Evolutionary conservation across 2,113 vertebrate species (phyloP).

Genomic region (Elgaria multicarinata): DNA sequence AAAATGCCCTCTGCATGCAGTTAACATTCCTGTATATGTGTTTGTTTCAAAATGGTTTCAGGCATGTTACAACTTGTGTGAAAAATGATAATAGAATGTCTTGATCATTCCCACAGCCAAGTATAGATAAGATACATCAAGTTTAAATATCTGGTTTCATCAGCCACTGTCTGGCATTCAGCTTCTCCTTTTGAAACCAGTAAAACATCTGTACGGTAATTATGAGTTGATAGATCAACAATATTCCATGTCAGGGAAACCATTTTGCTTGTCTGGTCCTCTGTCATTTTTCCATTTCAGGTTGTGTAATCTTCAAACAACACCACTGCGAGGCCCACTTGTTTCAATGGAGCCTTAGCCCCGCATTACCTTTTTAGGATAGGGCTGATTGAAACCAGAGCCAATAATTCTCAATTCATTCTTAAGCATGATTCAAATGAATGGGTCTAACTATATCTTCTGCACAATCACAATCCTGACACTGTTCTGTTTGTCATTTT

Average conservation of each 20-base stretch:
- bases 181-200: conserved; percentile 16
- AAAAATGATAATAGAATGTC: conserved; percentile 44
- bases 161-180: not conserved
- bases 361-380: not conserved
- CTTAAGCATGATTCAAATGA: not conserved
- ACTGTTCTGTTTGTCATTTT: not conserved
- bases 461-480: not conserved
- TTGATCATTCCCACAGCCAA: conserved; percentile 65
- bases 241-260: not conserved
- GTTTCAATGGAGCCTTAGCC: not conserved
- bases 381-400: conserved; percentile 1
- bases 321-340: not conserved
- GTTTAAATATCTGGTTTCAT: conserved; percentile 9
- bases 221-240: not conserved
- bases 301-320: not conserved
- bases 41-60: not conserved
- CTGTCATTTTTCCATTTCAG: not conserved
- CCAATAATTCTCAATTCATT: not conserved
- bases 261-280: not conserved
- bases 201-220: not conserved
- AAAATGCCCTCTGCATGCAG: conserved; percentile 39
- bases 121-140: conserved; percentile 45
- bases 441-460: not conserved
- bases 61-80: conserved; percentile 54
- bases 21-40: conserved; percentile 43